phyloP scores from a whole-genome alignment of 2,113 vertebrate genomes.

The Sapajus apella region DNA sequence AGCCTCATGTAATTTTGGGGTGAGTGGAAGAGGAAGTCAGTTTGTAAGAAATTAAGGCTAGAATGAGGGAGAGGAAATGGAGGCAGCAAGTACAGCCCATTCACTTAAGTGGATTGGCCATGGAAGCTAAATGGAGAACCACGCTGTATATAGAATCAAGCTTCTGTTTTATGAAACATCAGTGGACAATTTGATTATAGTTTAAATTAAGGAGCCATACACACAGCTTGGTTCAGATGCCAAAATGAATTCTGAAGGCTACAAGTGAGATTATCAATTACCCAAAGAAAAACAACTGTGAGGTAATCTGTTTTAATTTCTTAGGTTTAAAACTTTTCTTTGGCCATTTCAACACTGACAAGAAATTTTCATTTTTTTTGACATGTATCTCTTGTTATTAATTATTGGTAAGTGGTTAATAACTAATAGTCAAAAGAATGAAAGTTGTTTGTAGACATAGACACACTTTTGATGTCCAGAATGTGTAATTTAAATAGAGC shows the following conservation, averaged over 20 bases:
- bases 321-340: slow-evolving; percentile 14
- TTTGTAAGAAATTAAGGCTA: not conserved
- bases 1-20: not conserved
- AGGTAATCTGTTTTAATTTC: slow-evolving; percentile 10
- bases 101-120: not conserved
- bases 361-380: slow-evolving; percentile 20
- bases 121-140: not conserved
- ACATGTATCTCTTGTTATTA: not conserved
- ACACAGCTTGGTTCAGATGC: not conserved
- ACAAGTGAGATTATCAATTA: not conserved
- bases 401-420: not conserved
- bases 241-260: not conserved
- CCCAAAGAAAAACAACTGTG: not conserved
- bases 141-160: not conserved
- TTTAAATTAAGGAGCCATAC: not conserved
- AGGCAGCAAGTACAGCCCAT: not conserved
- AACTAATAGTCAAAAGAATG: not conserved
- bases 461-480: not conserved
- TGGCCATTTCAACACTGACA: not conserved
- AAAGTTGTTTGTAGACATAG: not conserved
- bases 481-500: not conserved
- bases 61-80: not conserved
- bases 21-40: not conserved
- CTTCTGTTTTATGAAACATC: not conserved
- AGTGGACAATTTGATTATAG: not conserved